These are phyloP conservation scores for Pachyuromys duprasi DNA, from an alignment of 2,797 vertebrate species.

Conservation along the genomic window DNA sequence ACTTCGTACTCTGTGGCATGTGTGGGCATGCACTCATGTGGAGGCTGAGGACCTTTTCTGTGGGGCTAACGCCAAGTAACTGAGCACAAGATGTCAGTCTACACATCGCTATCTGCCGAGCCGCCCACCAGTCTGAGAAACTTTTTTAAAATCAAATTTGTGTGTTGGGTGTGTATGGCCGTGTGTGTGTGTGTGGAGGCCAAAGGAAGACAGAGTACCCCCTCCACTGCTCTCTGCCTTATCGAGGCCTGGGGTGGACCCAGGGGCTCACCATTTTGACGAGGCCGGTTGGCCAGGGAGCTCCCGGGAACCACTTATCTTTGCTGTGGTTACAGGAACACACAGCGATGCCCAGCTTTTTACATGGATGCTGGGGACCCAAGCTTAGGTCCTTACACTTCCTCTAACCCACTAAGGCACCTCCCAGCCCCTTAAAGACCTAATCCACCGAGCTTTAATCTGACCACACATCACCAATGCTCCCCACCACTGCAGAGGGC, in stretches of 20 bases:
- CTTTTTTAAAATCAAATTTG: neutral
- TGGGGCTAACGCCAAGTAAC: neutral
- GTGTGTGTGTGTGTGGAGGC: too few species aligned
- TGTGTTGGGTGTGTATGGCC: neutral
- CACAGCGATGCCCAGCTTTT: neutral
- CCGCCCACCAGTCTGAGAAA: neutral
- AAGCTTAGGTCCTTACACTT: neutral
- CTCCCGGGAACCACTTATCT: neutral
- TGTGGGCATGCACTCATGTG: neutral
- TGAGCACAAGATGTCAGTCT: neutral
- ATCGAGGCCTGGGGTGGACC: neutral
- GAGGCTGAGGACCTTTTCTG: neutral
- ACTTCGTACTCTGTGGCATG: too few species aligned
- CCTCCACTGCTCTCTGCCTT: neutral
- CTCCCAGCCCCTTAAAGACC: neutral
- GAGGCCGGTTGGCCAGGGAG: neutral
- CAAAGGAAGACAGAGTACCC: neutral
- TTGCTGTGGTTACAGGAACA: neutral
- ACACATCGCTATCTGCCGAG: neutral
- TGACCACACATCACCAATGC: slow-evolving; percentile 3
- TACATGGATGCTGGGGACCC: neutral
- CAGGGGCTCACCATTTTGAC: neutral
- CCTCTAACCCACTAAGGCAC: neutral
- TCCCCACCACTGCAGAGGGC: neutral
- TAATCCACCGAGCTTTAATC: neutral